These are phyloP conservation scores for Morus bassanus DNA, from an alignment of 2,797 vertebrate species.

Conservation along the genomic window DNA sequence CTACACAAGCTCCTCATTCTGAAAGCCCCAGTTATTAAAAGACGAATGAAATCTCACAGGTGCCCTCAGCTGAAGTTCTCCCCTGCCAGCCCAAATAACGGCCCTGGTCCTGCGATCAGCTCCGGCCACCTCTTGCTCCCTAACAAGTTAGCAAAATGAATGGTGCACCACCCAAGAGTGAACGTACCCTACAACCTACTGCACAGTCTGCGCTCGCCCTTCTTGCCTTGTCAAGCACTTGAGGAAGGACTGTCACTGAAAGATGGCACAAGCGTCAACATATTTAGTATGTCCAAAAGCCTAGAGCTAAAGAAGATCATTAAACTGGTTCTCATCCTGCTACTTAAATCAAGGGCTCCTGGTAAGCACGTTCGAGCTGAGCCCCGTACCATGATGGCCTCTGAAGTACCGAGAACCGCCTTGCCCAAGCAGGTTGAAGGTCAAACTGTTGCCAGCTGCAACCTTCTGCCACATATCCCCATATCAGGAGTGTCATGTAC, in stretches of 20 bases:
- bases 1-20: not conserved
- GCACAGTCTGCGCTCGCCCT: too few relatives aligned
- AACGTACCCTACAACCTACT: fast-evolving
- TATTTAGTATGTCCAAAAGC: not conserved
- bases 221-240: not conserved
- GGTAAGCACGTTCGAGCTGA: not conserved
- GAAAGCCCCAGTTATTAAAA: not conserved
- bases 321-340: not conserved
- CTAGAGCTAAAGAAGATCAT: not conserved
- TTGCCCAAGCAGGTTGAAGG: not conserved
- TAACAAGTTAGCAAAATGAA: fast-evolving
- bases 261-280: fast-evolving
- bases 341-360: not conserved
- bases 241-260: not conserved
- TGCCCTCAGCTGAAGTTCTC: not conserved
- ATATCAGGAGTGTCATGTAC: fast-evolving
- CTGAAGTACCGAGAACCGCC: not conserved
- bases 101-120: fast-evolving
- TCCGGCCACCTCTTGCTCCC: fast-evolving
- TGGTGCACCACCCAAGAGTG: fast-evolving
- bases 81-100: too few relatives aligned
- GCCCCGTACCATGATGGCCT: fast-evolving
- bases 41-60: too few relatives aligned
- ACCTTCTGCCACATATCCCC: not conserved
- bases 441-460: not conserved